phyloP scores from a whole-genome alignment of 2,888 invertebrate genomes.

The Cyclophora punctaria region DNA sequence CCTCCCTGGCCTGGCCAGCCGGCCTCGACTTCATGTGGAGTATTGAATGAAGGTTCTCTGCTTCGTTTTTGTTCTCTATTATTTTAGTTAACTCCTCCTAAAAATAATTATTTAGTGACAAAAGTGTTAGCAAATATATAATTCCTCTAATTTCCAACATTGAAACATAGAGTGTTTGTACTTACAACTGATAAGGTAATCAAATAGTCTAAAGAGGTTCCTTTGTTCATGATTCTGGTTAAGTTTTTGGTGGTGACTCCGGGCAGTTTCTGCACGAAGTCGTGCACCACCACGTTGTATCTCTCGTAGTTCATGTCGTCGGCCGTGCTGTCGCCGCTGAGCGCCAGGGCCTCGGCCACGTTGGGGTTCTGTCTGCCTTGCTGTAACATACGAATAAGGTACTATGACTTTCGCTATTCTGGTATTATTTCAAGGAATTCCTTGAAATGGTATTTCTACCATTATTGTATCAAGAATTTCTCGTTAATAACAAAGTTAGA shows the following conservation, averaged over 20 bases:
- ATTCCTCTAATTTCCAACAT: not conserved
- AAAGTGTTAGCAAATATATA: not conserved
- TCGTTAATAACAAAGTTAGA: slow-evolving; percentile 1
- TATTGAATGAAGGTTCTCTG: slow-evolving; percentile 80
- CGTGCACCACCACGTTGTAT: slow-evolving; percentile 83
- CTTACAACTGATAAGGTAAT: slow-evolving; percentile 74
- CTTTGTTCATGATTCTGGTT: slow-evolving; percentile 82
- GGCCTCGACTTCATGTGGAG: slow-evolving; percentile 80
- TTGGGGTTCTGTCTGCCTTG: slow-evolving; percentile 88
- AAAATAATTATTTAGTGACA: slow-evolving; percentile 16
- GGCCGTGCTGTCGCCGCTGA: slow-evolving; percentile 81
- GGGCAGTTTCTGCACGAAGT: slow-evolving; percentile 89
- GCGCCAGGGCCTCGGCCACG: slow-evolving; percentile 79
- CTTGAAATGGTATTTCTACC: no score
- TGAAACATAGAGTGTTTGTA: not conserved
- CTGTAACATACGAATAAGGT: slow-evolving; percentile 46
- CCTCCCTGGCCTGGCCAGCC: slow-evolving; percentile 54
- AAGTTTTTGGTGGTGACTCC: slow-evolving; percentile 93
- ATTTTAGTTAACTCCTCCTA: slow-evolving; percentile 82
- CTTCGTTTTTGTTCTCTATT: slow-evolving; percentile 82
- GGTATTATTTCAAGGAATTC: no score
- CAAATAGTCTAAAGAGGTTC: slow-evolving; percentile 79
- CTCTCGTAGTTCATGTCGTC: slow-evolving; percentile 75
- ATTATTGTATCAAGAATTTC: no score
- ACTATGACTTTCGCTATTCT: no score